Conservation (phyloP, 1,140 invertebrate species). For the Leguminivora glycinivorella region DNA sequence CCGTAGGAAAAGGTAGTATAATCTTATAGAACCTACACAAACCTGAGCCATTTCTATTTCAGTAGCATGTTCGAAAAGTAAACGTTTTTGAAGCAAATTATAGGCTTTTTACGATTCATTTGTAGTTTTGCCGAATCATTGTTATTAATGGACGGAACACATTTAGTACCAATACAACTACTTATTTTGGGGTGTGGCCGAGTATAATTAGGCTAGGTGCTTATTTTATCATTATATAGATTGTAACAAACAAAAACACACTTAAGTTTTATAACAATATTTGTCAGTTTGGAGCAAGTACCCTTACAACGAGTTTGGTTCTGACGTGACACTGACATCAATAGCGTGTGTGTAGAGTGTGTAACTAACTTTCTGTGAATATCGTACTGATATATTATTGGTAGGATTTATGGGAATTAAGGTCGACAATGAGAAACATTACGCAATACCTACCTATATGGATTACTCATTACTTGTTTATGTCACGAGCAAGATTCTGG, state of each 20-base stretch:
- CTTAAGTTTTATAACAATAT: too few species aligned
- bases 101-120: background rate
- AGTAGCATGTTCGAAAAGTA: background rate
- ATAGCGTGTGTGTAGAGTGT: too few species aligned
- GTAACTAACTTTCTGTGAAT: too few species aligned
- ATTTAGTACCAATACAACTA: background rate
- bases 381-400: too few species aligned
- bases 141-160: background rate
- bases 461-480: too few species aligned
- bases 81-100: background rate
- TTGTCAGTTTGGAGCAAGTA: too few species aligned
- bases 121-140: background rate
- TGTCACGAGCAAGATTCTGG: too few species aligned
- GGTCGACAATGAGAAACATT: constrained; percentile 54
- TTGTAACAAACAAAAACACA: too few species aligned
- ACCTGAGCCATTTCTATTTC: background rate
- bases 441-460: too few species aligned
- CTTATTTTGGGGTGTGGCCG: background rate
- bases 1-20: background rate
- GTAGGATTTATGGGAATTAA: too few species aligned
- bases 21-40: background rate
- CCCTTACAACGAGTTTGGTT: too few species aligned
- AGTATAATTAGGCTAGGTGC: background rate
- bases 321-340: too few species aligned
- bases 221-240: background rate